phyloP scores from a whole-genome alignment of 2,113 vertebrate species.

The Paratilapia polleni region DNA sequence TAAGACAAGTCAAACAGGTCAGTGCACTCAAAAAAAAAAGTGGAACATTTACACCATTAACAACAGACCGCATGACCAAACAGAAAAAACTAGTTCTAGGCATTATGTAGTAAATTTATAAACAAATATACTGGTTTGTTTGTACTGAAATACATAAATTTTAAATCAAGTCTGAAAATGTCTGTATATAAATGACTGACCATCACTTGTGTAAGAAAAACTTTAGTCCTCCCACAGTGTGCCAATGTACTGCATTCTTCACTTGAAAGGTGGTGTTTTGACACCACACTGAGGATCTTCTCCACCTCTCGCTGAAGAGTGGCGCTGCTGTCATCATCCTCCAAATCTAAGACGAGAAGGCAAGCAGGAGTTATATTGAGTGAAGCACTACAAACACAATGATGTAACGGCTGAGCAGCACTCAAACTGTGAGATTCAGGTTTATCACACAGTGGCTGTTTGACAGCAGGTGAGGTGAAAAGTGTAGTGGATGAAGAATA shows the following conservation, averaged over 20 bases:
- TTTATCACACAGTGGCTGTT: background rate
- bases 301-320: constrained; percentile 56
- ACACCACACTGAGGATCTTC: constrained; percentile 77
- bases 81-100: background rate
- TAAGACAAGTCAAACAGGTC: constrained; percentile 9
- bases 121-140: background rate
- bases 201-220: constrained; percentile 88
- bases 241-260: constrained; percentile 60
- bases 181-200: constrained; percentile 72
- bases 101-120: background rate
- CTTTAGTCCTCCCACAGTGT: constrained; percentile 91
- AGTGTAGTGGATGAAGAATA: background rate
- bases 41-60: background rate
- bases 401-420: background rate
- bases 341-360: constrained; percentile 60
- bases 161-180: background rate
- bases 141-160: background rate
- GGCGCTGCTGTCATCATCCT: background rate
- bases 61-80: background rate
- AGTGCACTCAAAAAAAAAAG: background rate
- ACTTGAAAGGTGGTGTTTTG: constrained; percentile 34
- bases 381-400: background rate
- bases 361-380: background rate
- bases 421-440: background rate
- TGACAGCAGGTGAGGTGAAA: background rate